These are phyloP conservation scores for Stegodyphus mimosarum DNA, from an alignment of 1,140 invertebrate species.

Conservation along the genomic window DNA sequence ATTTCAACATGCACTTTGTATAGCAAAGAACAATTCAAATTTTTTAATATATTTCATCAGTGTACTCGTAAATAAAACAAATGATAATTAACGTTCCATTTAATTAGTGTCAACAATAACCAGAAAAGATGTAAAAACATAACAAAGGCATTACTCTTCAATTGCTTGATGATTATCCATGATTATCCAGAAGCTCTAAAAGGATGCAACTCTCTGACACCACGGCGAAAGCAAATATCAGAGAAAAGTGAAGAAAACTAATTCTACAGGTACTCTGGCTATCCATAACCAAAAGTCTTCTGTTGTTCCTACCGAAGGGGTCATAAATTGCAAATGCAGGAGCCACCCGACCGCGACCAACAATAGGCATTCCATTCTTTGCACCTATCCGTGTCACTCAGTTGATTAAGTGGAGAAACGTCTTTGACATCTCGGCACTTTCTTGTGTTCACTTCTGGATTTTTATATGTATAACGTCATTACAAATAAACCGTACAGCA, in stretches of 20 bases:
- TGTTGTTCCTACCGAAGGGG: conserved; percentile 43
- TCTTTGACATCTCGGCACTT: background rate
- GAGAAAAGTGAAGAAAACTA: conserved; percentile 35
- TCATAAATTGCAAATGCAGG: conserved; percentile 30
- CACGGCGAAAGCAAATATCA: conserved; percentile 17
- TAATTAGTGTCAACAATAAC: background rate
- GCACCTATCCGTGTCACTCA: background rate
- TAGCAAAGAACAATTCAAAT: no score
- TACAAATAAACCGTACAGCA: background rate
- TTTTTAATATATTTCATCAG: no score
- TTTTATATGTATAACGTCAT: background rate
- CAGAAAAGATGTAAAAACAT: background rate
- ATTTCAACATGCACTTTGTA: no score
- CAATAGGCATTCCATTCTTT: conserved; percentile 58
- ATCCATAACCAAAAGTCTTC: conserved; percentile 46
- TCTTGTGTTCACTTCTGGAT: background rate
- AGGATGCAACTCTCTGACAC: conserved; percentile 41
- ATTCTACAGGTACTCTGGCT: conserved; percentile 51
- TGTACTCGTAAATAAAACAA: no score
- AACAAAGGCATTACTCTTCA: conserved; percentile 29
- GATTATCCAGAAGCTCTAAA: conserved; percentile 12
- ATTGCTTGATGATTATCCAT: conserved; percentile 48
- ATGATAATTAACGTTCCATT: no score
- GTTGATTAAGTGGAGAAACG: conserved; percentile 21
- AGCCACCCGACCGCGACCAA: conserved; percentile 48